These are phyloP conservation scores for Micromussa lordhowensis DNA, from an alignment of 92 coral and sea anemone species.

Conservation along the genomic window DNA sequence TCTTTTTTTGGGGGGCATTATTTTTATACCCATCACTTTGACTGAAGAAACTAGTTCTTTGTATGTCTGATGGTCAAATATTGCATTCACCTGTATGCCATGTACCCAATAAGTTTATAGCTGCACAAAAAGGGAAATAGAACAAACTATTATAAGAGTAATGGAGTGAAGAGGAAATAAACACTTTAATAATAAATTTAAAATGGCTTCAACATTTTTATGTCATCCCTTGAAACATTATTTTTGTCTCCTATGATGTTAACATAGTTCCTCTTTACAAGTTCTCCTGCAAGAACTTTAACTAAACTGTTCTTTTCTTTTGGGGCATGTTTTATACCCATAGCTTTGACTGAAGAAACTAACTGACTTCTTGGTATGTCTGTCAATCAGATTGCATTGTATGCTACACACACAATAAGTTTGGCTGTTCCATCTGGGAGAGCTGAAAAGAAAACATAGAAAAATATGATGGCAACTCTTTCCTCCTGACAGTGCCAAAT, in stretches of 20 bases:
- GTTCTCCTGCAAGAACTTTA: conserved; percentile 20
- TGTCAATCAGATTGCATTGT: conserved; percentile 18
- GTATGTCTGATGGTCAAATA: too few species aligned
- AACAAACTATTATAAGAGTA: too few species aligned
- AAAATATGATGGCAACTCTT: conserved; percentile 5
- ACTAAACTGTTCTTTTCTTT: conserved; percentile 17
- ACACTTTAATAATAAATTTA: background rate
- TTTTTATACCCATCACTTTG: too few species aligned
- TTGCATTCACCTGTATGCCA: too few species aligned
- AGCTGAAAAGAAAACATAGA: conserved; percentile 23
- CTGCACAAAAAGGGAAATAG: too few species aligned
- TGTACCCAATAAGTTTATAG: too few species aligned
- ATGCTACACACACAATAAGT: conserved; percentile 32
- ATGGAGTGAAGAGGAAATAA: too few species aligned
- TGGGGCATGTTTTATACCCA: conserved; percentile 17
- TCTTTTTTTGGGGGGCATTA: too few species aligned
- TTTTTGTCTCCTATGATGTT: conserved; percentile 23
- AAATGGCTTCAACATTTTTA: conserved; percentile 42
- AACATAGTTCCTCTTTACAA: conserved; percentile 15
- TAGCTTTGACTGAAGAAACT: conserved; percentile 23
- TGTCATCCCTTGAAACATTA: conserved; percentile 16
- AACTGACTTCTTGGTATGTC: conserved; percentile 27
- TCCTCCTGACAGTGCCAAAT: background rate
- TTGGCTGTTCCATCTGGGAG: conserved; percentile 32
- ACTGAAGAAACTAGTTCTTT: too few species aligned